phyloP scores from a whole-genome alignment of 2,113 vertebrate genomes.

The Apteryx owenii region DNA sequence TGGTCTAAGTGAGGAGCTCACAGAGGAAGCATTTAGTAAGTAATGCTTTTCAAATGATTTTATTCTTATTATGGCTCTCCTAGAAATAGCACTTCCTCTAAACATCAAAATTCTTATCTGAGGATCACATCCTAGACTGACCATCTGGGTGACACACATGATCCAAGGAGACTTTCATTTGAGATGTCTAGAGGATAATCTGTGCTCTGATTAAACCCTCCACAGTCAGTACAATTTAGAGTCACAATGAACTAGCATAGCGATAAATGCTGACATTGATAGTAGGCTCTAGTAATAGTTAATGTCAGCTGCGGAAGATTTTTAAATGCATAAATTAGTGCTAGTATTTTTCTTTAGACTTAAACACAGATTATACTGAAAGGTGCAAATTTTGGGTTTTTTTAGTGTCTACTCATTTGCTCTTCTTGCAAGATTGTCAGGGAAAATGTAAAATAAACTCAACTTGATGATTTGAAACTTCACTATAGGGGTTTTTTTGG shows the following conservation, averaged over 20 bases:
- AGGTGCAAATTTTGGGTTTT: neutral
- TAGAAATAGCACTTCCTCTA: neutral
- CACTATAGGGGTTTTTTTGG: neutral
- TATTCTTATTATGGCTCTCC: neutral
- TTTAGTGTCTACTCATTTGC: neutral
- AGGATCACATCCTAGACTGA: neutral
- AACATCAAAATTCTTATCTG: neutral
- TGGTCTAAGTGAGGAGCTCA: conserved; percentile 91
- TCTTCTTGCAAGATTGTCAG: neutral
- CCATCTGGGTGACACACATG: neutral
- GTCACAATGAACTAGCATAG: neutral
- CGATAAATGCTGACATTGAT: neutral
- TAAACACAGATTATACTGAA: neutral
- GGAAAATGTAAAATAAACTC: neutral
- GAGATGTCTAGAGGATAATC: neutral
- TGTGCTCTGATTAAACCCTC: neutral
- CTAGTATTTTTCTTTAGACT: neutral
- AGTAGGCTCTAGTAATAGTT: neutral
- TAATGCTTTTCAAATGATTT: neutral
- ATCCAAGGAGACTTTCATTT: neutral
- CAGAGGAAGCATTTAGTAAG: conserved; percentile 96
- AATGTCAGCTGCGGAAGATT: neutral
- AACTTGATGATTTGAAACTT: neutral
- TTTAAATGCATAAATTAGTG: neutral
- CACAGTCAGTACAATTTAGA: neutral